Conservation (phyloP, 2,888 invertebrate species). For the Tiphia femorata region DNA sequence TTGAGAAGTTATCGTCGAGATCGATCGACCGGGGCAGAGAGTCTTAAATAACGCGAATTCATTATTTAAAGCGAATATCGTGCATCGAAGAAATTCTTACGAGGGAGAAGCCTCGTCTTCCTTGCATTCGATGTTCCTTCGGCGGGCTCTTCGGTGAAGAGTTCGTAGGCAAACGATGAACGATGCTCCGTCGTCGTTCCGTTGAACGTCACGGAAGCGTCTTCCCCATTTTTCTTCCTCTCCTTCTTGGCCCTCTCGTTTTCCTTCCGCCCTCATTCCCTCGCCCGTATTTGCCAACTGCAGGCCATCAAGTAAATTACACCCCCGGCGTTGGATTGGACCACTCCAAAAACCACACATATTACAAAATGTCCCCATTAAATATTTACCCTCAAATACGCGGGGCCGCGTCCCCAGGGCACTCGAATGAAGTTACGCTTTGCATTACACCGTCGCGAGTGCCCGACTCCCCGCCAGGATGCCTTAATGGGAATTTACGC, state of each 20-base stretch:
- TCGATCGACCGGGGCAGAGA: too few species aligned
- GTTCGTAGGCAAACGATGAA: too few species aligned
- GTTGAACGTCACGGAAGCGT: too few species aligned
- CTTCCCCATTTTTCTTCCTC: too few species aligned
- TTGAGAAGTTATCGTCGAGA: too few species aligned
- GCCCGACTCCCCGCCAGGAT: constrained; percentile 2
- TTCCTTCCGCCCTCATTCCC: constrained; percentile 23
- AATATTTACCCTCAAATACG: constrained; percentile 59
- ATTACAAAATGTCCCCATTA: constrained; percentile 56
- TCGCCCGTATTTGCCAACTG: constrained; percentile 30
- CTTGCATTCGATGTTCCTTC: too few species aligned
- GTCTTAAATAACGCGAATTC: too few species aligned
- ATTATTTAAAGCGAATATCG: too few species aligned
- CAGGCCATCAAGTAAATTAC: constrained; percentile 51
- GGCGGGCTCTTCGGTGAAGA: too few species aligned
- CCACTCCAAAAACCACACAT: constrained; percentile 43
- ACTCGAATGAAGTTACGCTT: constrained; percentile 27
- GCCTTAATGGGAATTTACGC: constrained; percentile 34
- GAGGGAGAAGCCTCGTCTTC: too few species aligned
- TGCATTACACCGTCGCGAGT: constrained; percentile 7
- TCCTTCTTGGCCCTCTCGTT: constrained; percentile 21
- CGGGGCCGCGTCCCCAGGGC: constrained; percentile 22
- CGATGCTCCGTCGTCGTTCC: too few species aligned
- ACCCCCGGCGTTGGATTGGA: constrained; percentile 41
- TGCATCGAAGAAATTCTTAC: too few species aligned